These are phyloP conservation scores for Protaetia brevitarsis DNA, from an alignment of 1,140 invertebrate genomes.

Conservation along the genomic window DNA sequence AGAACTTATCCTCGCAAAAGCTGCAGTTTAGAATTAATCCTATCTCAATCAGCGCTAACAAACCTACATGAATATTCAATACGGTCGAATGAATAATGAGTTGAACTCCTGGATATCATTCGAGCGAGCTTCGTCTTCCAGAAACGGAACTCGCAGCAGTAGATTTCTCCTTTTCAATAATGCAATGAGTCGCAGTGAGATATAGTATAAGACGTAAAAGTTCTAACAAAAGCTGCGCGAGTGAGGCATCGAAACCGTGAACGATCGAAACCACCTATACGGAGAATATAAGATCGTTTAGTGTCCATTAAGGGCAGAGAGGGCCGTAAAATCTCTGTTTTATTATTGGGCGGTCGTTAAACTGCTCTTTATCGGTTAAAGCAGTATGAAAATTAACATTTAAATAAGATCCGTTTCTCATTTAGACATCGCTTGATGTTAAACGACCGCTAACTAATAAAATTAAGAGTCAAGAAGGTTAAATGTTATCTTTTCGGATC, in stretches of 20 bases:
- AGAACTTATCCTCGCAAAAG: too few relatives aligned
- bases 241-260: too few relatives aligned
- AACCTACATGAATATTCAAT: conserved; percentile 1
- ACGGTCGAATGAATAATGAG: background rate
- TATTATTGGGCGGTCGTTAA: background rate
- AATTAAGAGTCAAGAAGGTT: background rate
- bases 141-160: background rate
- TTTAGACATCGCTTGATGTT: background rate
- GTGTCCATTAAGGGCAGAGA: background rate
- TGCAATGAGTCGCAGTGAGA: background rate
- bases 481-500: background rate
- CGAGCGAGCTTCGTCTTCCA: background rate
- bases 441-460: background rate
- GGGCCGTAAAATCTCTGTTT: background rate
- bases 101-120: background rate
- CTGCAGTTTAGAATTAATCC: background rate
- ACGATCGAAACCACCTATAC: background rate
- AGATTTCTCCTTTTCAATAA: conserved; percentile 2
- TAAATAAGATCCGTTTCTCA: background rate
- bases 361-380: background rate
- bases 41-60: background rate
- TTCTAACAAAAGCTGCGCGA: too few relatives aligned
- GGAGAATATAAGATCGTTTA: background rate
- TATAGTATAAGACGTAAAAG: too few relatives aligned
- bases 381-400: background rate